These are phyloP conservation scores for Notamacropus eugenii DNA, from an alignment of 2,797 vertebrate genomes.

Conservation along the genomic window DNA sequence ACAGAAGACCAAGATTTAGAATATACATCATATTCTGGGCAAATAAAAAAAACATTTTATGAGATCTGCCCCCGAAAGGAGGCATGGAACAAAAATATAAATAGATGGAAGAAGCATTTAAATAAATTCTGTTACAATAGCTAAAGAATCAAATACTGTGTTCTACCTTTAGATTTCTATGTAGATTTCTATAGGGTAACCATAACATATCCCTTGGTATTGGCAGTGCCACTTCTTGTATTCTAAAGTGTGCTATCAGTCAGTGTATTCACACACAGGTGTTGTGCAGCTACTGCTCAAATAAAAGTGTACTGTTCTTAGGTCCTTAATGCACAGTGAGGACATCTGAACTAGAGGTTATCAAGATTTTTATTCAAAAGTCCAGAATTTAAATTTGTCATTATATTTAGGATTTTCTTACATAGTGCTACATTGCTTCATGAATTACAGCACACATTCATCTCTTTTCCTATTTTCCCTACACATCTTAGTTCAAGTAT, in stretches of 20 bases:
- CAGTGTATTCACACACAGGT: background rate
- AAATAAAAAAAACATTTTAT: background rate
- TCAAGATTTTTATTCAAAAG: background rate
- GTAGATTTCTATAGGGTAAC: background rate
- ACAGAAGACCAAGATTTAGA: background rate
- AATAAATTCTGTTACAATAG: background rate
- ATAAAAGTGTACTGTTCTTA: background rate
- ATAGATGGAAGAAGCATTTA: background rate
- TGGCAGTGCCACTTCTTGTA: background rate
- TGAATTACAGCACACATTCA: background rate
- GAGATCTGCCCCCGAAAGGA: background rate
- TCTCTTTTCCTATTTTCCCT: background rate
- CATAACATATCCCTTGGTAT: background rate
- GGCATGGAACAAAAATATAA: background rate
- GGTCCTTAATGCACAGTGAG: background rate
- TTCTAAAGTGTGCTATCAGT: background rate
- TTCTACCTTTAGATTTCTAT: background rate
- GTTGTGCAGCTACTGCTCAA: conserved; percentile 32
- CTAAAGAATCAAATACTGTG: background rate
- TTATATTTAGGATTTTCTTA: background rate
- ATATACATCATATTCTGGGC: background rate
- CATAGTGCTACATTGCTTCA: background rate
- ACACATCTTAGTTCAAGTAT: background rate
- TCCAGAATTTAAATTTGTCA: background rate
- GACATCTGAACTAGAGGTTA: background rate